A percentile compares a stretch with the other conserved stretches of the same genome.
These are phyloP conservation scores for Pheosia gnoma DNA, from an alignment of 2,888 invertebrate genomes.

Conservation along the genomic window DNA sequence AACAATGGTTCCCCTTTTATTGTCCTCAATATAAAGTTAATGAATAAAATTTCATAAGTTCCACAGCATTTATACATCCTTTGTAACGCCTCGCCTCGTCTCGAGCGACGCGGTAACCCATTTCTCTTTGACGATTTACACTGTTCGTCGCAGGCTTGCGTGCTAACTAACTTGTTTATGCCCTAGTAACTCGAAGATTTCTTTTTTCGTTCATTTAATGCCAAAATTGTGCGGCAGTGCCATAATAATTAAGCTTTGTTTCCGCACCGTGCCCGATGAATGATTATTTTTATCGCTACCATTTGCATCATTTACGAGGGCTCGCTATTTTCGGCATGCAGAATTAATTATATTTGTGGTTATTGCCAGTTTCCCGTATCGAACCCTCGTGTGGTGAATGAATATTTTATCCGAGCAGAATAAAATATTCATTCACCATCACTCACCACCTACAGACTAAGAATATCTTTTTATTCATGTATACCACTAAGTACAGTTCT, in stretches of 20 bases:
- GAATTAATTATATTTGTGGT: constrained; percentile 51
- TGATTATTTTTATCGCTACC: constrained; percentile 18
- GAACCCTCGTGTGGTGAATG: constrained; percentile 41
- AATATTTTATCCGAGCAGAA: constrained; percentile 47
- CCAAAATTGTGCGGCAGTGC: not conserved
- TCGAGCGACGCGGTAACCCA: not conserved
- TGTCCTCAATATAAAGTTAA: not conserved
- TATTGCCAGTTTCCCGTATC: constrained; percentile 42
- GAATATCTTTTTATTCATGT: too few species aligned
- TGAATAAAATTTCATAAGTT: not conserved
- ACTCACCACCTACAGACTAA: too few species aligned
- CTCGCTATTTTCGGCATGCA: constrained; percentile 38
- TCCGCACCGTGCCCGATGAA: not conserved
- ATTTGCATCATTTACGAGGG: constrained; percentile 33
- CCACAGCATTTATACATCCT: not conserved
- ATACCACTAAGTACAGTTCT: too few species aligned
- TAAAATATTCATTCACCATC: too few species aligned
- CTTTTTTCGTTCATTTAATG: not conserved
- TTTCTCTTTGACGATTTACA: constrained; percentile 3
- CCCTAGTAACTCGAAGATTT: not conserved
- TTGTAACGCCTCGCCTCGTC: not conserved
- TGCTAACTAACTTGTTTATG: not conserved
- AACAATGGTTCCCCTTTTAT: too few species aligned
- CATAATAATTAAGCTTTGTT: constrained; percentile 5
- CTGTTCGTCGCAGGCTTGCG: not conserved